phyloP scores from a whole-genome alignment of 2,113 vertebrate species.

The Pongo abelii region DNA sequence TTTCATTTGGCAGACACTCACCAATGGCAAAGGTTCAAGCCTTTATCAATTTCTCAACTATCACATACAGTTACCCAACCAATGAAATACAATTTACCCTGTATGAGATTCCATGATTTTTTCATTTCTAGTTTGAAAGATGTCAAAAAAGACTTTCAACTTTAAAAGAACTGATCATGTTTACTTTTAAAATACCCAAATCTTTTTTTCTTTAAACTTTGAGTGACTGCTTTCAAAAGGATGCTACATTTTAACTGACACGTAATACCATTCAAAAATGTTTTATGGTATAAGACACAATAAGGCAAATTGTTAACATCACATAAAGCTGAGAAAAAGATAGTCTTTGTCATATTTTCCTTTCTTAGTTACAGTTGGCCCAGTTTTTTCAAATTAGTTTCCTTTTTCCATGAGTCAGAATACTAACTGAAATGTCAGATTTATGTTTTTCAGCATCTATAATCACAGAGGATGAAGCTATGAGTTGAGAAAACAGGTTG shows the following conservation, averaged over 20 bases:
- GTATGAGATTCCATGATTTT: background rate
- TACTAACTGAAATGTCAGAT: conserved; percentile 43
- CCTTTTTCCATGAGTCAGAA: conserved; percentile 47
- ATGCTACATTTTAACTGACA: background rate
- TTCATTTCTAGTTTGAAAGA: background rate
- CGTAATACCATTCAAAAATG: background rate
- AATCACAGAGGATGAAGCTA: background rate
- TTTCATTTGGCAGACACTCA: background rate
- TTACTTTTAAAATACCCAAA: background rate
- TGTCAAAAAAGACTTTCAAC: background rate
- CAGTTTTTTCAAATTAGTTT: conserved; percentile 44
- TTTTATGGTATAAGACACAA: background rate
- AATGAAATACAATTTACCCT: background rate
- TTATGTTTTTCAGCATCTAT: conserved; percentile 15
- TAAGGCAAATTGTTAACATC: background rate
- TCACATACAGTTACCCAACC: background rate
- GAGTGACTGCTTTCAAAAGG: background rate
- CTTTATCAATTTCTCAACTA: background rate
- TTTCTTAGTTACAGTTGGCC: conserved; percentile 65
- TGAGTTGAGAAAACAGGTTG: background rate
- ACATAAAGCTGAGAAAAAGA: background rate
- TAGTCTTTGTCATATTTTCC: conserved; percentile 37
- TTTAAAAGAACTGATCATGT: background rate
- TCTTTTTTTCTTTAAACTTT: background rate
- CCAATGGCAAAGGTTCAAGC: background rate